Percentiles rank a stretch among this genome's conserved stretches.
Conservation (phyloP, 92 coral and sea anemone species). For the Blastomussa wellsi region DNA sequence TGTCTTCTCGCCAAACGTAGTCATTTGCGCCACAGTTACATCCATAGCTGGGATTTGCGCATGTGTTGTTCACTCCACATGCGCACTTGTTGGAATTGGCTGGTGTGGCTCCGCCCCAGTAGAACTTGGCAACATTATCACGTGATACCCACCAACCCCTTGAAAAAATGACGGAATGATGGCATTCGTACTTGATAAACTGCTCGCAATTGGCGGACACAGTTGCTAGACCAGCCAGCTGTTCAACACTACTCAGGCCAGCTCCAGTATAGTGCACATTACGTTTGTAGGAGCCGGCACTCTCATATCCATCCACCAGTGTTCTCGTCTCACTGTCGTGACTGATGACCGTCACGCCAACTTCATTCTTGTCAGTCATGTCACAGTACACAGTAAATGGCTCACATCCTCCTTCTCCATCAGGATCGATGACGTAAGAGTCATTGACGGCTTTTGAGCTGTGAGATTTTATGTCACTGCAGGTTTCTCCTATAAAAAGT, state of each 20-base stretch:
- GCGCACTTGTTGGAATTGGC: constrained; percentile 36
- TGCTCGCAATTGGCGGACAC: constrained; percentile 37
- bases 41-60: not conserved
- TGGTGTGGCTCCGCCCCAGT: constrained; percentile 56
- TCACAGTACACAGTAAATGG: constrained; percentile 53
- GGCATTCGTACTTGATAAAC: constrained; percentile 42
- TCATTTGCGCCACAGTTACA: constrained; percentile 60
- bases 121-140: constrained; percentile 18
- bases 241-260: not conserved
- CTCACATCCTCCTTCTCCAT: constrained; percentile 31
- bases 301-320: not conserved
- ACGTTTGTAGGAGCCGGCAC: not conserved
- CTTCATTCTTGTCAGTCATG: constrained; percentile 51
- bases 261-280: constrained; percentile 17
- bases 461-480: constrained; percentile 20
- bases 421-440: constrained; percentile 38
- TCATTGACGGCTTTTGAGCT: constrained; percentile 7
- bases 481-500: not conserved
- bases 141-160: constrained; percentile 56
- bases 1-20: constrained; percentile 28
- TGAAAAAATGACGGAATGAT: not conserved
- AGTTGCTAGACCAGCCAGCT: constrained; percentile 5
- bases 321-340: constrained; percentile 49
- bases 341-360: constrained; percentile 50
- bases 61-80: constrained; percentile 44